Evolutionary conservation across 2,888 invertebrate genomes (phyloP).

Genomic region (Sphaerophoria taeniata): DNA sequence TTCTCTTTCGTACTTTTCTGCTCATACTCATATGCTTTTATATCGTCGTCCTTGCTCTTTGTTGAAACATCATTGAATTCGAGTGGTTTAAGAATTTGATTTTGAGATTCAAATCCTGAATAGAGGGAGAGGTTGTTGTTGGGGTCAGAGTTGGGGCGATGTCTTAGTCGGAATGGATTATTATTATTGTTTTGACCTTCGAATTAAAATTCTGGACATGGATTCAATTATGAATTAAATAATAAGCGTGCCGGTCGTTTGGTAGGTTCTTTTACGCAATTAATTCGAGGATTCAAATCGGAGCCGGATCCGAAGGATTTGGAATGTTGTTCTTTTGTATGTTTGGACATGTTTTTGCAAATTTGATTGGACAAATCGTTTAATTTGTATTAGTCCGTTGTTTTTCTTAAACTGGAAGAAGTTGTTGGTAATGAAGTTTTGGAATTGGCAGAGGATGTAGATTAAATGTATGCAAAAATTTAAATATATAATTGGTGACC

Average conservation of each 20-base stretch:
- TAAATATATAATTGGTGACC: slow-evolving; percentile 34
- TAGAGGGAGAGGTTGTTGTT: no score
- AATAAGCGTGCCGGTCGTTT: slow-evolving; percentile 44
- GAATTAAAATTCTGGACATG: slow-evolving; percentile 66
- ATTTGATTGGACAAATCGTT: slow-evolving; percentile 34
- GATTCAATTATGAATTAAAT: slow-evolving; percentile 64
- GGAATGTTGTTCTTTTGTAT: slow-evolving; percentile 43
- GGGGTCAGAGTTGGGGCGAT: no score
- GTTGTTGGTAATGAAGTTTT: neutral
- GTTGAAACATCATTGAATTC: no score
- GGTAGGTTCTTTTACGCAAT: slow-evolving; percentile 52
- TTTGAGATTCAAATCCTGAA: no score
- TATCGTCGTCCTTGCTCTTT: slow-evolving; percentile 4
- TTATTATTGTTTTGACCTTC: slow-evolving; percentile 32
- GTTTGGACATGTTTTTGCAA: slow-evolving; percentile 49
- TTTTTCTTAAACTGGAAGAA: slow-evolving; percentile 11
- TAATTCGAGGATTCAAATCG: slow-evolving; percentile 8
- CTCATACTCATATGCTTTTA: neutral
- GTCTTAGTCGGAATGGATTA: no score
- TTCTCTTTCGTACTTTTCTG: neutral
- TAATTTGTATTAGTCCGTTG: slow-evolving; percentile 54
- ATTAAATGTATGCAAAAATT: slow-evolving; percentile 27
- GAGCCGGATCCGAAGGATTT: neutral
- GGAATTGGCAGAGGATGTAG: neutral
- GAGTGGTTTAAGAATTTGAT: no score